A percentile compares a stretch with the other conserved stretches of the same genome.
phyloP scores from a whole-genome alignment of 1,140 invertebrate species.

The Tribolium castaneum region DNA sequence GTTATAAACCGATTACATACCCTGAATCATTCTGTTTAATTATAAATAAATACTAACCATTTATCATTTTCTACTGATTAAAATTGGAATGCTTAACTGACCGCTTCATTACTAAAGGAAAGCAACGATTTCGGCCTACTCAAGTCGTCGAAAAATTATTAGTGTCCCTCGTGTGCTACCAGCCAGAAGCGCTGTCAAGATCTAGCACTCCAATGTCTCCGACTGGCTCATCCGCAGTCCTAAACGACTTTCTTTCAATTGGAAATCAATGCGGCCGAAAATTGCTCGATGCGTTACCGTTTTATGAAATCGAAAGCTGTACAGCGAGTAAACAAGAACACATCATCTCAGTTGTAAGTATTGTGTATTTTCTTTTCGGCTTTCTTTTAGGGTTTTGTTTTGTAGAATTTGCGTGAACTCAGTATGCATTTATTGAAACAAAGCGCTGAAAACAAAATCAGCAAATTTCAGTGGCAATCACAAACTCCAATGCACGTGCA shows the following conservation, averaged over 20 bases:
- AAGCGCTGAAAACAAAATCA: constrained; percentile 65
- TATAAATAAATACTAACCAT: no score
- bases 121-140: constrained; percentile 73
- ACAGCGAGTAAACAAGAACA: constrained; percentile 89
- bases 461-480: constrained; percentile 62
- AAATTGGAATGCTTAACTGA: no score
- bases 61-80: no score
- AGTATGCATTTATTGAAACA: constrained; percentile 85
- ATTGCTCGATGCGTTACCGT: constrained; percentile 73
- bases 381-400: background rate
- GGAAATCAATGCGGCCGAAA: constrained; percentile 59
- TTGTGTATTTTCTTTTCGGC: no score
- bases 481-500: constrained; percentile 81
- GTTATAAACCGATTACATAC: no score
- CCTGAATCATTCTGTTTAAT: no score
- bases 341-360: constrained; percentile 81
- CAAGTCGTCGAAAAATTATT: constrained; percentile 81
- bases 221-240: constrained; percentile 66
- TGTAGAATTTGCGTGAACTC: constrained; percentile 80
- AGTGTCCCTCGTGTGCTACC: constrained; percentile 83
- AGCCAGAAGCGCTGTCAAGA: constrained; percentile 85
- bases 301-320: constrained; percentile 84
- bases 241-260: constrained; percentile 67
- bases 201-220: constrained; percentile 86
- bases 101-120: constrained; percentile 56